phyloP scores from a whole-genome alignment of 1,140 invertebrate species.

The Acromyrmex charruanus region DNA sequence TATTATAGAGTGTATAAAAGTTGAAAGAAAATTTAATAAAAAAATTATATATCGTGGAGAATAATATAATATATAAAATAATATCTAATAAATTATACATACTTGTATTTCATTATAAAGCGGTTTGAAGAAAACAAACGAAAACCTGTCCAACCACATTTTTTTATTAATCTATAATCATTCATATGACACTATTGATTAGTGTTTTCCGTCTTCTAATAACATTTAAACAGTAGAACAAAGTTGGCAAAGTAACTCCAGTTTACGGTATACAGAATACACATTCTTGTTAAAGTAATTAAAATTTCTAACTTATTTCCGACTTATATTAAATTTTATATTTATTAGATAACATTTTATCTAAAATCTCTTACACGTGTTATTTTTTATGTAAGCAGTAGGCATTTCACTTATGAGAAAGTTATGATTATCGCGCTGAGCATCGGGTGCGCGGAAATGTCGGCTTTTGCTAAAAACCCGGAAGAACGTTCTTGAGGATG shows the following conservation, averaged over 20 bases:
- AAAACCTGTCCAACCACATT: background rate
- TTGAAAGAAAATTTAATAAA: background rate
- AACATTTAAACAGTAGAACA: no score
- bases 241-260: no score
- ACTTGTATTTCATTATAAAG: background rate
- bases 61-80: background rate
- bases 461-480: slow-evolving; percentile 37
- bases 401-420: background rate
- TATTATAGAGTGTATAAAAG: background rate
- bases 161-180: no score
- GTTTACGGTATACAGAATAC: no score
- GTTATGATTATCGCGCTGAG: background rate
- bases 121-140: background rate
- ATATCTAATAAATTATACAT: background rate
- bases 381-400: background rate
- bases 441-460: slow-evolving; percentile 22
- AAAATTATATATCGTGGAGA: background rate
- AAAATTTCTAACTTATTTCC: background rate
- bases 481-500: slow-evolving; percentile 48
- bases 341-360: background rate
- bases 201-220: no score
- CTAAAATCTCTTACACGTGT: background rate
- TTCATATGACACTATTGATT: no score
- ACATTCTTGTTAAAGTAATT: background rate
- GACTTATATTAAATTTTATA: background rate